These are phyloP conservation scores for Drosophila falleni DNA, from an alignment of 2,888 invertebrate species.

Conservation along the genomic window DNA sequence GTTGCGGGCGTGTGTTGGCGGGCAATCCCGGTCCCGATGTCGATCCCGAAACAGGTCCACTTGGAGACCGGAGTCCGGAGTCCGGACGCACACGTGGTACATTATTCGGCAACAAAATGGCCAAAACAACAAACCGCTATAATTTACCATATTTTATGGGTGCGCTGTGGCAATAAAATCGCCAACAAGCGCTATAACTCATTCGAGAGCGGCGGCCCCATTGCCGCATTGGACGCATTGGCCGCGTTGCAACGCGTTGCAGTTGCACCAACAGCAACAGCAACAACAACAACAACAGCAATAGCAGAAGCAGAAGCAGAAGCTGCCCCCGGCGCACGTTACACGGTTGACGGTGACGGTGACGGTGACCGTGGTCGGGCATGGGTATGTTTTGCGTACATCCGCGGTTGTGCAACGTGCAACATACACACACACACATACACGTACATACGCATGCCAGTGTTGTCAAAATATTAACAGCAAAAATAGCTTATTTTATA, in stretches of 20 bases:
- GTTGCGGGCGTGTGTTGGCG: conserved; percentile 22
- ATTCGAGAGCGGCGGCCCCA: conserved; percentile 75
- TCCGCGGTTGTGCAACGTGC: conserved; percentile 59
- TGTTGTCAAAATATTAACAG: background rate
- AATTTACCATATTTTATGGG: conserved; percentile 85
- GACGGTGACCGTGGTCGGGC: conserved; percentile 38
- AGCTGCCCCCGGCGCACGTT: conserved; percentile 72
- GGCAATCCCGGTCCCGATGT: conserved; percentile 42
- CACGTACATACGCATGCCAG: background rate
- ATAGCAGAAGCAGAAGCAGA: conserved; percentile 29
- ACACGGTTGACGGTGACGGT: conserved; percentile 57
- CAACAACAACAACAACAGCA: conserved; percentile 43
- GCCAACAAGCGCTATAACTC: conserved; percentile 85
- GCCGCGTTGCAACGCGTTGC: conserved; percentile 15
- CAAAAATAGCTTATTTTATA: background rate
- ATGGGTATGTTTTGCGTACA: conserved; percentile 57
- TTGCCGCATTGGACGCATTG: conserved; percentile 2
- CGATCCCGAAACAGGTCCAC: conserved; percentile 66
- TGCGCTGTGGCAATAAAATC: conserved; percentile 85
- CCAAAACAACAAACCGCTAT: conserved; percentile 85
- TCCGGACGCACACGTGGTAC: conserved; percentile 80
- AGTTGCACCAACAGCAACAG: conserved; percentile 38
- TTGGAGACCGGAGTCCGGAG: conserved; percentile 34
- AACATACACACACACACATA: conserved; percentile 25
- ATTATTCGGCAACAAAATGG: conserved; percentile 84